A percentile compares a stretch with the other conserved stretches of the same genome.
Conservation (phyloP, 1,140 invertebrate genomes). For the Brachionus sp. region DNA sequence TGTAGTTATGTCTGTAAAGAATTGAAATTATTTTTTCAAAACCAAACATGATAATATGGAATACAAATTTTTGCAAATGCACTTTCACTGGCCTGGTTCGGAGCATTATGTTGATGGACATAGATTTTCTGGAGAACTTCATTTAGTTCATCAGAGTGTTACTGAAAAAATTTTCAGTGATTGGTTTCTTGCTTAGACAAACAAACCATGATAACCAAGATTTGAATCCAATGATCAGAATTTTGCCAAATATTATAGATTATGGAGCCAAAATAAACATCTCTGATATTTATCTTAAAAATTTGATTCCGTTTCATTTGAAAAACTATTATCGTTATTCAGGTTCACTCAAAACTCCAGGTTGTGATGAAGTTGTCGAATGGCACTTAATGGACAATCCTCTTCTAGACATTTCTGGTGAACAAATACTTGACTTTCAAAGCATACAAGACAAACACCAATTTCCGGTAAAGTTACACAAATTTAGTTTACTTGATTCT, state of each 20-base stretch:
- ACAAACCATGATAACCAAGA: neutral
- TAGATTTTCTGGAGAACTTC: constrained; percentile 19
- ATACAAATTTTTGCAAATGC: constrained; percentile 34
- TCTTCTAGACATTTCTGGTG: constrained; percentile 61
- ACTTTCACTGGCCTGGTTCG: constrained; percentile 32
- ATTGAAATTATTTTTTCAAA: neutral
- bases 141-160: constrained; percentile 35
- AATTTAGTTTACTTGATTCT: no score
- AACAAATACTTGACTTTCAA: constrained; percentile 6
- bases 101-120: constrained; percentile 37
- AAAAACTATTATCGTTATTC: constrained; percentile 66
- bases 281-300: neutral
- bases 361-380: constrained; percentile 77
- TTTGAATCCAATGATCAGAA: neutral
- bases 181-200: constrained; percentile 31
- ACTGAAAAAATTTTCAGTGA: neutral
- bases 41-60: neutral
- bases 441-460: neutral
- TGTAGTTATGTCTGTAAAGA: neutral
- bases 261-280: neutral
- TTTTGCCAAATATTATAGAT: neutral
- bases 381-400: constrained; percentile 80
- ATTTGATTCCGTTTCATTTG: neutral
- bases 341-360: constrained; percentile 82
- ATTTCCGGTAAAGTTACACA: neutral